phyloP scores from a whole-genome alignment of 1,140 invertebrate species.

The Drosophila prosaltans region DNA sequence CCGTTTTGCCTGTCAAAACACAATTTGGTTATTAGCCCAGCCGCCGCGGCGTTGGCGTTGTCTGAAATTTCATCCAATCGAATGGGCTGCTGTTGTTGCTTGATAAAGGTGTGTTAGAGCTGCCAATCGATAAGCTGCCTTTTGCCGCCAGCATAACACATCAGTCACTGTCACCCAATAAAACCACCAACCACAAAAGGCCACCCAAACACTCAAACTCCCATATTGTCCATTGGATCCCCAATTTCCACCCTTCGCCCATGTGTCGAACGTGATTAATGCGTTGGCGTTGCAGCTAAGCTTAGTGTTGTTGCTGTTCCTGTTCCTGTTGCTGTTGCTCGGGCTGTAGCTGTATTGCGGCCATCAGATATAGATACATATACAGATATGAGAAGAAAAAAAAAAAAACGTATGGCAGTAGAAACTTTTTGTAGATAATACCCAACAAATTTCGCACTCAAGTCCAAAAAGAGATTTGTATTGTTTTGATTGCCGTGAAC shows the following conservation, averaged over 20 bases:
- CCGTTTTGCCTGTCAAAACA: slow-evolving; percentile 66
- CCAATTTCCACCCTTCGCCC: slow-evolving; percentile 1
- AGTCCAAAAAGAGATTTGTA: slow-evolving; percentile 54
- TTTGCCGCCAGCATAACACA: slow-evolving; percentile 71
- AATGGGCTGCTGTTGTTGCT: slow-evolving; percentile 53
- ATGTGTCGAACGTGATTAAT: slow-evolving; percentile 78
- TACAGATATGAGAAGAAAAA: slow-evolving; percentile 49
- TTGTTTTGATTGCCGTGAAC: slow-evolving; percentile 68
- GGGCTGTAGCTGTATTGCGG: slow-evolving; percentile 11
- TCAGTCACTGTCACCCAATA: slow-evolving; percentile 78
- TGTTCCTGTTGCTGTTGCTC: slow-evolving; percentile 1
- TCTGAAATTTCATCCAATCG: slow-evolving; percentile 77
- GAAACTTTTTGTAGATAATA: slow-evolving; percentile 49
- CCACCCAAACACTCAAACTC: slow-evolving; percentile 24
- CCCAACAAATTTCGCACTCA: slow-evolving; percentile 58
- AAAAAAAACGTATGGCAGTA: slow-evolving; percentile 62
- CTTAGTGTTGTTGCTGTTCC: slow-evolving; percentile 33
- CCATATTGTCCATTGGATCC: slow-evolving; percentile 4
- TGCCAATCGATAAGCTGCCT: slow-evolving; percentile 78
- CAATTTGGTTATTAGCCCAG: slow-evolving; percentile 75
- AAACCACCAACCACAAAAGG: slow-evolving; percentile 65
- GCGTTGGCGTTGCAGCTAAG: slow-evolving; percentile 76
- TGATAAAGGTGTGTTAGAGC: slow-evolving; percentile 77
- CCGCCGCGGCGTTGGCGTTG: slow-evolving; percentile 24
- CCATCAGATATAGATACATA: slow-evolving; percentile 58